phyloP scores from a whole-genome alignment of 2,888 invertebrate species.

The Hyalella azteca region DNA sequence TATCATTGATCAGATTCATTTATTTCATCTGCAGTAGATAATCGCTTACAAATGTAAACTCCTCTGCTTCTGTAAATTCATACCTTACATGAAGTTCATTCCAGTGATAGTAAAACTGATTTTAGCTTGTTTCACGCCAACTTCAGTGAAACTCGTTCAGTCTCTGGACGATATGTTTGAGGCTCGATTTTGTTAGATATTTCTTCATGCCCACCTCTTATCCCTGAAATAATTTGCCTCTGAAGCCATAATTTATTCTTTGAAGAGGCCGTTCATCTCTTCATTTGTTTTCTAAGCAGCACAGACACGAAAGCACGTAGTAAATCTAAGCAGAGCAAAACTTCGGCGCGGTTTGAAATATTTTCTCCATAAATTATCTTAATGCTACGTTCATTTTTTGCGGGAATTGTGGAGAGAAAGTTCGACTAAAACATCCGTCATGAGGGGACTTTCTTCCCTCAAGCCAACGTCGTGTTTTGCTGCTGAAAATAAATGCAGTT shows the following conservation, averaged over 20 bases:
- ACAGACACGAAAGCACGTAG: neutral
- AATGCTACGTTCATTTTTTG: conserved; percentile 24
- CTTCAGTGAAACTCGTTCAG: neutral
- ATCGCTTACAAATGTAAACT: too few relatives aligned
- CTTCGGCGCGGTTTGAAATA: conserved; percentile 2
- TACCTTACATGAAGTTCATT: too few relatives aligned
- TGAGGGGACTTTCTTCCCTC: neutral
- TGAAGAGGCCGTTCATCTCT: neutral
- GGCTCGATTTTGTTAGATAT: neutral
- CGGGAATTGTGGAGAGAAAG: neutral
- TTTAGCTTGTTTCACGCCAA: neutral
- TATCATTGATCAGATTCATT: too few relatives aligned
- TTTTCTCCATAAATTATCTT: conserved; percentile 29
- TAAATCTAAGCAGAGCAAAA: conserved; percentile 16
- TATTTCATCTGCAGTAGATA: too few relatives aligned
- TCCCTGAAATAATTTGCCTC: neutral
- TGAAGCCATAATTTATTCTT: neutral
- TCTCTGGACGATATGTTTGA: neutral
- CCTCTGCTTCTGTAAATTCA: too few relatives aligned
- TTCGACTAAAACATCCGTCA: conserved; percentile 3
- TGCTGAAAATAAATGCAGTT: neutral
- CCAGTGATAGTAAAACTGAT: too few relatives aligned
- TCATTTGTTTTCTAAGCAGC: neutral
- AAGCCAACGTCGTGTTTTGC: neutral
- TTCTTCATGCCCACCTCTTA: neutral